Evolutionary conservation across 2,797 vertebrate species (phyloP).

Genomic region (Peromyscus melanophrys): DNA sequence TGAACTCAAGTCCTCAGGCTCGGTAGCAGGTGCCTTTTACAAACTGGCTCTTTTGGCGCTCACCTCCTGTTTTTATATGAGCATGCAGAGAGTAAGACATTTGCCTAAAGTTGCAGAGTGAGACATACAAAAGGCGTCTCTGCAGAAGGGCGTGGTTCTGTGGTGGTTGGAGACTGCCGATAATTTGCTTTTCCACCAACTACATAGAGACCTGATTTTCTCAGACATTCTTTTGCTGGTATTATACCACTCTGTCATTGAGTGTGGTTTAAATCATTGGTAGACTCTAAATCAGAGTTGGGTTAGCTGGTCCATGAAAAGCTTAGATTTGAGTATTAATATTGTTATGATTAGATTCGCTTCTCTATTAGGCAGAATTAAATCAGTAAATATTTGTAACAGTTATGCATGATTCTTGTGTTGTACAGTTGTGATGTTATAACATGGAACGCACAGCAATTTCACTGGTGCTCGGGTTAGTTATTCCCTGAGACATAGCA

Average conservation of each 20-base stretch:
- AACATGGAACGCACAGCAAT: neutral
- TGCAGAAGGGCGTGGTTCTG: neutral
- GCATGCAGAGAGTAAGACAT: slow-evolving; percentile 6
- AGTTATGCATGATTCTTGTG: neutral
- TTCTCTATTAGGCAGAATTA: slow-evolving; percentile 20
- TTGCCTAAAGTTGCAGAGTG: neutral
- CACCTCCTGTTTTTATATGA: neutral
- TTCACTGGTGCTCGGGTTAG: slow-evolving; percentile 40
- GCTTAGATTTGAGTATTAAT: slow-evolving; percentile 33
- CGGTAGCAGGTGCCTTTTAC: too few species aligned
- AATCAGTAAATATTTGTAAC: slow-evolving; percentile 22
- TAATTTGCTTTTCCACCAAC: slow-evolving; percentile 32
- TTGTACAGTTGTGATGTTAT: neutral
- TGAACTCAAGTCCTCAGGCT: neutral
- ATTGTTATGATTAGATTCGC: slow-evolving; percentile 8
- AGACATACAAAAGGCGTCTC: neutral
- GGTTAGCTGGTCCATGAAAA: neutral
- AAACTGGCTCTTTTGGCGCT: too few species aligned
- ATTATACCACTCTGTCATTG: too few species aligned
- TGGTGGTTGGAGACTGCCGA: neutral
- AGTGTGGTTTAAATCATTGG: slow-evolving; percentile 11
- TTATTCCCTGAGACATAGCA: slow-evolving; percentile 36
- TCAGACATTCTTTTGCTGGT: slow-evolving; percentile 26
- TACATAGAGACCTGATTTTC: slow-evolving; percentile 41
- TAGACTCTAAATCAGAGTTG: slow-evolving; percentile 16